Evolutionary conservation across 1,140 invertebrate species (phyloP), one percentile per base, ranked within the genome.

Genomic region (Hirudo medicinalis): DNA sequence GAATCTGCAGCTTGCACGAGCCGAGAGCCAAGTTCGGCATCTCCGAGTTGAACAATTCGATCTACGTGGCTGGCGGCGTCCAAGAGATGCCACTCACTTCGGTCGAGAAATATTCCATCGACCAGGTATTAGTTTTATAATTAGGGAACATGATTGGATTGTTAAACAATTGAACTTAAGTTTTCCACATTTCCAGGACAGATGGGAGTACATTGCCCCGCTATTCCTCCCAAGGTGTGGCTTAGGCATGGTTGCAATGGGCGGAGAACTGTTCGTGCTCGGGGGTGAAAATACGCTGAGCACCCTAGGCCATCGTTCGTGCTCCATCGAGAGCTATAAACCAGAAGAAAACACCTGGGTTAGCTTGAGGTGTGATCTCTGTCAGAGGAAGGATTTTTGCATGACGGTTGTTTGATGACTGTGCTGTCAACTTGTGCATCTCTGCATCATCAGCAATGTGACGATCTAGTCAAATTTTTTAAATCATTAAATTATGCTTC

Each of bases 1-100:
- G 29, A 22, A 63, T 63, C 22, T 0, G 11, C 29, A 63, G 19
- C 57, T 63, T 63, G 57, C 57, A 25, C 11, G 29, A 22, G 8
- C 57, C 57, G 5, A 63, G 57, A 63, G 22, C 57, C 29, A 63
- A 32, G 57, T 63, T 63, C 29, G 57, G 57, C 22, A 63, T 63
- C 20, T 25, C 22, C 6, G 22, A 32, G 22, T n/a, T 25, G 22
- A 63, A 63, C 22, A 32, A 63, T 63, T 32, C 22, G 0, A 63
- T 63, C 13, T 63, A 63, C 57, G 57, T 63, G 22, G 57, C 57
- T 11, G 57, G 57, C 11, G 57, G 57, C 8, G 11, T 63, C 57
- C 22, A 63, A 11, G 22, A 22, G 20, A 63, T 13, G 22, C 22
- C 29, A 11, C 57, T 63, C 57, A 6, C 11, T 5, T 25, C 57